phyloP scores from a whole-genome alignment of 2,797 vertebrate genomes.

The Xenopus petersii region DNA sequence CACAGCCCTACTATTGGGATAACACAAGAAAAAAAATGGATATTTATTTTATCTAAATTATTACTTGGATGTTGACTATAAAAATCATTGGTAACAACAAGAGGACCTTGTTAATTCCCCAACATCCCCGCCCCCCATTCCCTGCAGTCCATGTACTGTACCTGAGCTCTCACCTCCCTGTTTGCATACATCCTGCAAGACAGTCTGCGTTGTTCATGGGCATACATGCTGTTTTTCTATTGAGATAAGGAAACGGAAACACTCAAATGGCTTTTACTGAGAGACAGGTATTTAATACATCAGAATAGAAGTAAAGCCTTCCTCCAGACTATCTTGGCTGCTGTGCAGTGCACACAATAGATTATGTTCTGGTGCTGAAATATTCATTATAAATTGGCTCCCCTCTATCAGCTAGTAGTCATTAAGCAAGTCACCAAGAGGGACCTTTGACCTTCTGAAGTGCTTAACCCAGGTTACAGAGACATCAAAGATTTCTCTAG shows the following conservation, averaged over 20 bases:
- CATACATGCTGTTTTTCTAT: conserved; percentile 43
- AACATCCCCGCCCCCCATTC: conserved; percentile 9
- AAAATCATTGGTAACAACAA: too few relatives aligned
- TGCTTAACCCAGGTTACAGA: too few relatives aligned
- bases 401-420: neutral
- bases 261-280: conserved; percentile 36
- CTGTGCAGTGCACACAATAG: neutral
- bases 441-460: neutral
- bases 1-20: neutral
- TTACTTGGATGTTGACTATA: too few relatives aligned
- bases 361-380: neutral
- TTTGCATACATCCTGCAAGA: conserved; percentile 46
- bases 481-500: too few relatives aligned
- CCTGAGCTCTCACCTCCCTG: conserved; percentile 29
- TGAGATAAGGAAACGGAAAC: conserved; percentile 30
- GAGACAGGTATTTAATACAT: conserved; percentile 34
- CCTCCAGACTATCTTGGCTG: neutral
- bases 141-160: conserved; percentile 30
- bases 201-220: conserved; percentile 9
- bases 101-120: conserved; percentile 10
- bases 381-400: neutral
- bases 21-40: neutral
- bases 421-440: neutral
- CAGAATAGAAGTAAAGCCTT: conserved; percentile 11
- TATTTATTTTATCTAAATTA: too few relatives aligned